These are phyloP conservation scores for Myodes glareolus DNA, from an alignment of 2,113 vertebrate genomes.

Conservation along the genomic window DNA sequence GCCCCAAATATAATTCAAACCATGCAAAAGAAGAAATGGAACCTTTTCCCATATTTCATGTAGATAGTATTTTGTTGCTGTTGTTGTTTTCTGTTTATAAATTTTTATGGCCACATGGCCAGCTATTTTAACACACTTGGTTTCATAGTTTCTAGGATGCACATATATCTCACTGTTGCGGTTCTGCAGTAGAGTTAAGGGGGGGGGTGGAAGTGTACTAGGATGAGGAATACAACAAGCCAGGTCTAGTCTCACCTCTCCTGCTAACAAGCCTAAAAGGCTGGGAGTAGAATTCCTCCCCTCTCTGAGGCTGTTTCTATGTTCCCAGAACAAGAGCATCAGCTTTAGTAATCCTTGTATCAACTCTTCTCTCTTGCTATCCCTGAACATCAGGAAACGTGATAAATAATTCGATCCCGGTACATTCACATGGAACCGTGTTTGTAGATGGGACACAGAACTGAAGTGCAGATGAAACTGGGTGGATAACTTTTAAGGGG, in stretches of 20 bases:
- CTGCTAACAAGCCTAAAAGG: background rate
- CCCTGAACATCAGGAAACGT: background rate
- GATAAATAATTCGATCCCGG: background rate
- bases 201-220: background rate
- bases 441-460: background rate
- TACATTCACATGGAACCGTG: background rate
- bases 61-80: background rate
- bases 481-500: background rate
- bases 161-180: background rate
- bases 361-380: background rate
- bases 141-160: constrained; percentile 30
- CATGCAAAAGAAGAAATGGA: background rate
- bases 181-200: background rate
- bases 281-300: too few relatives aligned
- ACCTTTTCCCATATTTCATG: background rate
- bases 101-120: constrained; percentile 16
- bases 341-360: background rate
- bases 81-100: background rate
- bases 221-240: background rate
- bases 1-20: constrained; percentile 34
- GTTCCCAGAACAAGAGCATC: background rate
- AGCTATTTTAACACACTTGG: constrained; percentile 70
- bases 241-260: background rate
- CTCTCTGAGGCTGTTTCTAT: background rate
- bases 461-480: background rate